Evolutionary conservation across 2,888 invertebrate genomes (phyloP).

Genomic region (Andrena trimmerana): DNA sequence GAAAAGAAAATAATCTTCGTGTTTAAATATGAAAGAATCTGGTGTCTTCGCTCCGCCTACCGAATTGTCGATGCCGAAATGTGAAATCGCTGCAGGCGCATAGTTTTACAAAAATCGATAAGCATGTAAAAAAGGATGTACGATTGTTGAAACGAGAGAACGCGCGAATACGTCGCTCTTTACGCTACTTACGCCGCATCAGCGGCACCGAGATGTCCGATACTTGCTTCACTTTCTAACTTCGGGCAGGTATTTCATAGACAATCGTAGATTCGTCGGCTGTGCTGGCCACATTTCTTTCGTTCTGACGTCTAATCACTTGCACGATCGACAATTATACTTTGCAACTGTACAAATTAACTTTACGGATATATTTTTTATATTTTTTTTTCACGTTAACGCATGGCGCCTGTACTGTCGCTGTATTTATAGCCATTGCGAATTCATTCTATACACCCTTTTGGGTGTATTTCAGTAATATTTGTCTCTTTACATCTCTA

Average conservation of each 20-base stretch:
- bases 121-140: constrained; percentile 32
- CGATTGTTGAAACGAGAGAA: constrained; percentile 30
- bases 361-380: constrained; percentile 56
- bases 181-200: constrained; percentile 3
- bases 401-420: constrained; percentile 19
- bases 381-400: constrained; percentile 44
- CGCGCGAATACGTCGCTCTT: constrained; percentile 14
- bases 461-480: background rate
- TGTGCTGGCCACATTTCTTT: constrained; percentile 8
- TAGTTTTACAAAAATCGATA: constrained; percentile 40
- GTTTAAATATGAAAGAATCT: background rate
- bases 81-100: background rate
- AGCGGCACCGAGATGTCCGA: background rate
- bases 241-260: constrained; percentile 3
- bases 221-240: constrained; percentile 37
- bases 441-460: background rate
- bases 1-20: constrained; percentile 82
- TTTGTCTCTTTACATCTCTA: constrained; percentile 19
- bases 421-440: constrained; percentile 24
- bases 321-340: constrained; percentile 19
- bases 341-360: constrained; percentile 52
- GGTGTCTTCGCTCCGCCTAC: constrained; percentile 21
- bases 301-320: constrained; percentile 2
- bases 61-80: constrained; percentile 36
- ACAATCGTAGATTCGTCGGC: constrained; percentile 24